Base-by-base conservation (phyloP, 2,797 vertebrate genomes). In the Molossus alvarezi region DNA sequence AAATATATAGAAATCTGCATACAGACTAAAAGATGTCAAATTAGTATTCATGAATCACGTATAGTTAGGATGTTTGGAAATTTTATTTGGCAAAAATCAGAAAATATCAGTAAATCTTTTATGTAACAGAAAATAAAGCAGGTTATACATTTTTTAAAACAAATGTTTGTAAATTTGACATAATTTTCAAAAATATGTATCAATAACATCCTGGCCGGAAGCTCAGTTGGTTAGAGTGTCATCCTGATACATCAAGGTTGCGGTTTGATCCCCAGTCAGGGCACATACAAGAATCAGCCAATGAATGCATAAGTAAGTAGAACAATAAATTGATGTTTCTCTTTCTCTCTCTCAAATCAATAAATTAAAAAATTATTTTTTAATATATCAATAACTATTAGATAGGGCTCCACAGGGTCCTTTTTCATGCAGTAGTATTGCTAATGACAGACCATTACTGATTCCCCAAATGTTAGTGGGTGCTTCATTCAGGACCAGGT, bases 11-110 rank as follows among this genome's bases (percentile, higher is more conserved):
- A 95, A 94, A 92, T 29, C 25, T 48, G 4, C 83, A 77, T 27
- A 88, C 8, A 80, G 23, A 91, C 9, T 88, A 88, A 90, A 76
- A 64, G 18, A 87, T 65, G 87, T 94, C 25, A 90, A 94, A 75
- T 82, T 73, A 83, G 57, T 62, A 94, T 37, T 88, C 85, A 69
- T 13, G 18, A 88, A 12, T 77, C 20, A 64, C 5, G 37, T 53
- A 84, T 37, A 83, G 33, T 91, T 53, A 60, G 41, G 18, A 48
- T 83, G 5, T 92, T 88, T 71, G 25, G 88, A 79, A 91, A n/a
- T 65, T 94, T 95, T 85, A 94, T 77, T 37, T 88, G 37, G 15
- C 13, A 90, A 51, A 75, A 86, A 87, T 62, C 17, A 90, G 51
- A 88, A 92, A 86, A 72, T 48, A 82, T 51, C 13, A 86, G 75